These are phyloP conservation scores for Rhingia rostrata DNA, from an alignment of 2,888 invertebrate genomes.

Conservation along the genomic window DNA sequence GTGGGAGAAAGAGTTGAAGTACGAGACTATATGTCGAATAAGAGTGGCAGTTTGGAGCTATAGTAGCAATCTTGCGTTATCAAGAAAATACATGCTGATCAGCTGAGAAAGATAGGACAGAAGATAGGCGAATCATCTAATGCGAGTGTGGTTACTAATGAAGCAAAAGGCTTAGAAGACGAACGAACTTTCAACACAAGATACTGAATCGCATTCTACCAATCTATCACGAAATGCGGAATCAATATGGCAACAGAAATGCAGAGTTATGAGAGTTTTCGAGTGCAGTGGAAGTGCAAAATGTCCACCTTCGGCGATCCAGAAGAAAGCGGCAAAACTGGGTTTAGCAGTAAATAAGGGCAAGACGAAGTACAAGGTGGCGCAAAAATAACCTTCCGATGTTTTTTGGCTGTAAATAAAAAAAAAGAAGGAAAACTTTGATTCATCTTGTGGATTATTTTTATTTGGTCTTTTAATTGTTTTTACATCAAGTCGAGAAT, in stretches of 20 bases:
- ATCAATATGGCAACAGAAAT: neutral
- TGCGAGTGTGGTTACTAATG: neutral
- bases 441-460: no score
- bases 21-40: no score
- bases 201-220: neutral
- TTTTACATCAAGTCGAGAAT: no score
- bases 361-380: no score
- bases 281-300: neutral
- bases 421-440: no score
- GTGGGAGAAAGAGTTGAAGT: slow-evolving; percentile 29
- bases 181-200: neutral
- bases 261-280: slow-evolving; percentile 1
- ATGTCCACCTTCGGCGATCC: slow-evolving; percentile 11
- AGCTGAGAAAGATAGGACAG: slow-evolving; percentile 27
- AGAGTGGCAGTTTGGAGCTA: no score
- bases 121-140: neutral
- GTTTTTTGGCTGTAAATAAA: no score
- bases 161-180: neutral
- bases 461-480: no score
- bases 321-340: no score
- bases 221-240: slow-evolving; percentile 6
- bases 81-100: slow-evolving; percentile 21
- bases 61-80: no score
- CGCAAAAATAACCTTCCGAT: no score
- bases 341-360: no score